A percentile compares a stretch with the other conserved stretches of the same genome.
Conservation (phyloP, 30 jellyfish, hydroid and myxozoan genomes). For the Turritopsis rubra region DNA sequence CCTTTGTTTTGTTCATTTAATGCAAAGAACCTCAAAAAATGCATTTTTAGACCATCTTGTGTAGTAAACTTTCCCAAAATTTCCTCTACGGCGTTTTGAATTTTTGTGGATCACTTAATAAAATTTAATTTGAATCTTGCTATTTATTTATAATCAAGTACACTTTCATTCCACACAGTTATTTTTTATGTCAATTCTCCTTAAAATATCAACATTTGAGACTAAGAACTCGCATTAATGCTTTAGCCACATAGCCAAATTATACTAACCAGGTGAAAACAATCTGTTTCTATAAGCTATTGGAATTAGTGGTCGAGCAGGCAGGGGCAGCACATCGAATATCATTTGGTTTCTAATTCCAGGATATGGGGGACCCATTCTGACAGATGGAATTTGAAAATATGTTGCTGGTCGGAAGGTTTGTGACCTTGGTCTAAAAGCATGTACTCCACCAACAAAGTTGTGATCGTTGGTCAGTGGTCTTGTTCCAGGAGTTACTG, state of each 20-base stretch:
- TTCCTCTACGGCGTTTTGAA: too few relatives aligned
- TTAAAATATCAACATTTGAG: too few relatives aligned
- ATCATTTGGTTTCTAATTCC: conserved; percentile 9
- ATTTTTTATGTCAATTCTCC: too few relatives aligned
- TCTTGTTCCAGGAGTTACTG: background rate
- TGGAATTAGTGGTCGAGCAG: background rate
- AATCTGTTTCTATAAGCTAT: conserved; percentile 2
- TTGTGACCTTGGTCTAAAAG: background rate
- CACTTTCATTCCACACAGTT: too few relatives aligned
- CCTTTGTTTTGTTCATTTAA: too few relatives aligned
- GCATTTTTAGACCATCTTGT: too few relatives aligned
- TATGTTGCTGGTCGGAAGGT: conserved; percentile 15
- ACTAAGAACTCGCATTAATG: background rate
- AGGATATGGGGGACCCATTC: conserved; percentile 51
- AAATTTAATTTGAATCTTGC: too few relatives aligned
- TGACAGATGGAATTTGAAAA: conserved; percentile 22
- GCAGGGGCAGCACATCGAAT: background rate
- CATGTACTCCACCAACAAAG: background rate
- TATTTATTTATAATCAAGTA: too few relatives aligned
- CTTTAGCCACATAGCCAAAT: background rate
- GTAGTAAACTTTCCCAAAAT: too few relatives aligned
- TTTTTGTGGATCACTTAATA: too few relatives aligned
- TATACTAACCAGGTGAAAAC: background rate
- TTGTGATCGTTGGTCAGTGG: background rate
- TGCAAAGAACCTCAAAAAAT: too few relatives aligned